phyloP scores from a whole-genome alignment of 2,888 invertebrate genomes.

The Molorchus minor region DNA sequence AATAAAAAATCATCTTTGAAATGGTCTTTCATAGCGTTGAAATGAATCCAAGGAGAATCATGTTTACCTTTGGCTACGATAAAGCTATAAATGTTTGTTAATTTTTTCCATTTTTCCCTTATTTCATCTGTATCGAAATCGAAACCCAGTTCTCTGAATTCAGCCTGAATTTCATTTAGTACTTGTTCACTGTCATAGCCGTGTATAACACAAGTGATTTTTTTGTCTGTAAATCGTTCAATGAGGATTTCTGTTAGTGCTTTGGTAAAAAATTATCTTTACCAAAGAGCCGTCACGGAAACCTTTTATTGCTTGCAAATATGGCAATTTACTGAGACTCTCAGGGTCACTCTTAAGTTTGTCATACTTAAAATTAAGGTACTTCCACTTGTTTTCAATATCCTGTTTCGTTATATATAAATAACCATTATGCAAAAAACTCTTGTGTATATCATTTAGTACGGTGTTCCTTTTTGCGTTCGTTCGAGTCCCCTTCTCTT shows the following conservation, averaged over 20 bases:
- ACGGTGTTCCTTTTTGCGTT: conserved; percentile 20
- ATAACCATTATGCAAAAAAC: conserved; percentile 20
- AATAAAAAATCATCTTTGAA: conserved; percentile 18
- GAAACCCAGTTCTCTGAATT: conserved; percentile 24
- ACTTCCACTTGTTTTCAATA: conserved; percentile 26
- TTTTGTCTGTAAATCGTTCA: conserved; percentile 23
- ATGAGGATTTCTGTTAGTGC: conserved; percentile 26
- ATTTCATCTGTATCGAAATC: conserved; percentile 20
- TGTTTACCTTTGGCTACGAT: conserved; percentile 14
- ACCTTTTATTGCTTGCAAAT: conserved; percentile 17
- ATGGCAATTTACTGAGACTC: conserved; percentile 11
- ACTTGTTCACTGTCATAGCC: conserved; percentile 27
- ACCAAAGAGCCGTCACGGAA: conserved; percentile 7
- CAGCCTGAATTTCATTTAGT: conserved; percentile 21
- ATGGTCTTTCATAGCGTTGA: conserved; percentile 25
- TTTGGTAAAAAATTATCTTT: conserved; percentile 24
- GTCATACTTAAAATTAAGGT: conserved; percentile 19
- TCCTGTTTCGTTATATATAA: conserved; percentile 12
- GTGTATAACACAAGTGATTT: conserved; percentile 20
- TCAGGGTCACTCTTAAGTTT: conserved; percentile 17
- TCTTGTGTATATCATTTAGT: conserved; percentile 18
- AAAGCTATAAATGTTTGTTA: conserved; percentile 18
- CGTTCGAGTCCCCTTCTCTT: conserved; percentile 14
- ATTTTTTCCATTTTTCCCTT: conserved; percentile 20
- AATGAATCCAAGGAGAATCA: conserved; percentile 18